Conservation (phyloP, 1,140 invertebrate species). For the Drosophila melanica region DNA sequence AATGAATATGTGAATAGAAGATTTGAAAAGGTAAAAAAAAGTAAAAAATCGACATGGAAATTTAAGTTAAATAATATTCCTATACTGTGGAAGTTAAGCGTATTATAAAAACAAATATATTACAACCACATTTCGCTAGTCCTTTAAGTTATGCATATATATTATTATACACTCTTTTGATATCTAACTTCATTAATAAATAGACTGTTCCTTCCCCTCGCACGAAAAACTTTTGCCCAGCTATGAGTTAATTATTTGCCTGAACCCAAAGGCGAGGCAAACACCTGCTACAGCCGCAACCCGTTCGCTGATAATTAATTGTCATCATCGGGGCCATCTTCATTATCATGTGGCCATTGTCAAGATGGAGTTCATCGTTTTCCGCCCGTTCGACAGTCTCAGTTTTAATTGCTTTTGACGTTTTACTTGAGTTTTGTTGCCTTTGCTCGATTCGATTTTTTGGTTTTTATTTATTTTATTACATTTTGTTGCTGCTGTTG, state of each 20-base stretch:
- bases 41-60: too few relatives aligned
- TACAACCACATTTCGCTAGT: too few relatives aligned
- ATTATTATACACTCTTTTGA: too few relatives aligned
- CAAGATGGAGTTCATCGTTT: constrained; percentile 8
- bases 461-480: constrained; percentile 61
- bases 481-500: constrained; percentile 26
- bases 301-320: constrained; percentile 10
- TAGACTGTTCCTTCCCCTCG: too few relatives aligned
- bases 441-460: constrained; percentile 38
- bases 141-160: too few relatives aligned
- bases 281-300: constrained; percentile 32
- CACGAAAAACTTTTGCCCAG: constrained; percentile 36
- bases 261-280: constrained; percentile 35
- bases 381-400: constrained; percentile 57
- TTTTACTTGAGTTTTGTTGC: constrained; percentile 33
- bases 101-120: too few relatives aligned
- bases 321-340: constrained; percentile 11
- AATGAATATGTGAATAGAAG: too few relatives aligned
- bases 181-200: too few relatives aligned
- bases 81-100: too few relatives aligned
- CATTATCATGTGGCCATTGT: constrained; percentile 5
- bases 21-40: too few relatives aligned
- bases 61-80: too few relatives aligned
- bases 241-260: constrained; percentile 61
- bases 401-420: constrained; percentile 71